Evolutionary conservation across 1,140 invertebrate species (phyloP).

Genomic region (Spodoptera frugiperda): DNA sequence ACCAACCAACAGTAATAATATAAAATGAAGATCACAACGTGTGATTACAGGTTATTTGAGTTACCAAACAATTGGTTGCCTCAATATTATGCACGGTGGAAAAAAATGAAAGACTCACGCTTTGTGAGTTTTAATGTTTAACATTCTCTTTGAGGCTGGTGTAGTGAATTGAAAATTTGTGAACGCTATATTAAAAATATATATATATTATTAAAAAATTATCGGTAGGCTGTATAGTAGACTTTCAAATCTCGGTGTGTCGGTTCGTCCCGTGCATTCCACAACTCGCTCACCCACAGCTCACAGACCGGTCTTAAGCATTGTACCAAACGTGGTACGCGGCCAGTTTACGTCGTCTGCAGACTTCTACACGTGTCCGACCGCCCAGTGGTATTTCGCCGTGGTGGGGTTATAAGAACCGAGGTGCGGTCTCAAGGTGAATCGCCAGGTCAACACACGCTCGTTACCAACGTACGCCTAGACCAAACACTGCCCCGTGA

Average conservation of each 20-base stretch:
- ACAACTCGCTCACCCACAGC: constrained; percentile 84
- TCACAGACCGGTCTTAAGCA: constrained; percentile 78
- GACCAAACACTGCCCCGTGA: constrained; percentile 80
- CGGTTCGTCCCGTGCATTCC: constrained; percentile 82
- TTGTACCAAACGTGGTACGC: constrained; percentile 79
- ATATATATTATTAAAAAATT: constrained; percentile 53
- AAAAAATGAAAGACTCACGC: constrained; percentile 29
- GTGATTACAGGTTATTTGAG: constrained; percentile 74
- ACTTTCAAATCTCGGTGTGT: constrained; percentile 82
- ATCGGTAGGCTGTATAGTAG: constrained; percentile 72
- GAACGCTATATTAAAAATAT: constrained; percentile 17
- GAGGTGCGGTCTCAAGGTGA: constrained; percentile 84
- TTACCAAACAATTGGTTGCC: constrained; percentile 65
- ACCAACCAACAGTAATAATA: constrained; percentile 65
- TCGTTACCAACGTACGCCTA: constrained; percentile 77
- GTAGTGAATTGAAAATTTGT: constrained; percentile 26
- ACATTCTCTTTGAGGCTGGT: constrained; percentile 14
- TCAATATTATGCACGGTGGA: constrained; percentile 6
- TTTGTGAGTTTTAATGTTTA: constrained; percentile 11
- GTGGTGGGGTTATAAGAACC: constrained; percentile 71
- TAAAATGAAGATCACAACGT: constrained; percentile 61
- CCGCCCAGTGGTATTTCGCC: constrained; percentile 59
- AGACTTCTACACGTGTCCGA: constrained; percentile 56
- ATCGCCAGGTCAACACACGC: constrained; percentile 82
- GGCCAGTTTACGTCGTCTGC: constrained; percentile 66